These are phyloP conservation scores for Ptilorrhoa leucosticta DNA, from an alignment of 2,113 vertebrate genomes.

Conservation along the genomic window DNA sequence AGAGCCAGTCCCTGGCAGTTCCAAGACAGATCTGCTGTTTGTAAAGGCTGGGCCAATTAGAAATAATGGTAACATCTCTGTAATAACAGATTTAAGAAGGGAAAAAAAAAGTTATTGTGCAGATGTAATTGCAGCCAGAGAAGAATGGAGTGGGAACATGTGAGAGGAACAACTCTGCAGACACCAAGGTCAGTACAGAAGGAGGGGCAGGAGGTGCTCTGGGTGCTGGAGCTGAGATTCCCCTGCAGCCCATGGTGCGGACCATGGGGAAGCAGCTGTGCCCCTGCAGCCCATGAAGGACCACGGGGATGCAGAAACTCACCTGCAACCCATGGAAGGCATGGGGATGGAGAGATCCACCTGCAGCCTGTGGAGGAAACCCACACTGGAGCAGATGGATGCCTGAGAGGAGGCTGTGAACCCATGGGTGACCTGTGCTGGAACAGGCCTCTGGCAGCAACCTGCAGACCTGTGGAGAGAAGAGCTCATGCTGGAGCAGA, in stretches of 20 bases:
- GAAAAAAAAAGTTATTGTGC: accelerated
- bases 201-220: background rate
- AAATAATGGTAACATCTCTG: background rate
- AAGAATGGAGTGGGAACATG: background rate
- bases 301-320: accelerated
- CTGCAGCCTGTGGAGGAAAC: background rate
- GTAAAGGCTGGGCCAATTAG: background rate
- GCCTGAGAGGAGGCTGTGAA: background rate
- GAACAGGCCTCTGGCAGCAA: background rate
- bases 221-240: background rate
- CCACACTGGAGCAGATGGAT: background rate
- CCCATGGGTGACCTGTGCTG: background rate
- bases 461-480: background rate
- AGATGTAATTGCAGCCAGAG: background rate
- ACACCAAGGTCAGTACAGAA: background rate
- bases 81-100: background rate
- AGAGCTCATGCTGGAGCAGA: background rate
- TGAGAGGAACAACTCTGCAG: background rate
- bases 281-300: background rate
- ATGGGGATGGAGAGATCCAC: no score
- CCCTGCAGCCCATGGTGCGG: accelerated
- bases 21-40: background rate
- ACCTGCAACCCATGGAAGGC: background rate
- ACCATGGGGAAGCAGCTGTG: background rate
- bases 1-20: background rate